Evolutionary conservation across 2,888 invertebrate species (phyloP).

Genomic region (Epinotia bilunana): DNA sequence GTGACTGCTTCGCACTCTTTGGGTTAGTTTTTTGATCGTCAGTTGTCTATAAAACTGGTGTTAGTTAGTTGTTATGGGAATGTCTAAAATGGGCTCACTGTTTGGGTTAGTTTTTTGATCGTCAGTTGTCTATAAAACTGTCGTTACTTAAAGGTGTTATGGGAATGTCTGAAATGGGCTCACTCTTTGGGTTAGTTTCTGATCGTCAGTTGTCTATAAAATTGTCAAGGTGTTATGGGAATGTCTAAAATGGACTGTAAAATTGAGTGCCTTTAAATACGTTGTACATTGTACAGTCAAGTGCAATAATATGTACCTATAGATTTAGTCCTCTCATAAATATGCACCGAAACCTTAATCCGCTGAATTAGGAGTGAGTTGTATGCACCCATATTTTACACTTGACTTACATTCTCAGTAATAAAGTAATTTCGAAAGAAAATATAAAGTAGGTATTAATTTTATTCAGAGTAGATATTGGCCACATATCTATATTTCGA

Average conservation of each 20-base stretch:
- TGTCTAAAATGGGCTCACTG: not conserved
- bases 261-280: not conserved
- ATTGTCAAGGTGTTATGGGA: not conserved
- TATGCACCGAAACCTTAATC: too few relatives aligned
- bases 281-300: too few relatives aligned
- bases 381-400: too few relatives aligned
- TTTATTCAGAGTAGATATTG: too few relatives aligned
- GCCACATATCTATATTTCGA: too few relatives aligned
- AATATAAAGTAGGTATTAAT: too few relatives aligned
- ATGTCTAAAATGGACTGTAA: not conserved
- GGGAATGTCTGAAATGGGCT: not conserved
- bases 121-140: conserved; percentile 1
- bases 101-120: conserved; percentile 22
- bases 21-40: conserved; percentile 23
- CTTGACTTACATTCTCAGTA: too few relatives aligned
- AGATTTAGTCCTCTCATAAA: too few relatives aligned
- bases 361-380: too few relatives aligned
- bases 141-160: not conserved
- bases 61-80: not conserved
- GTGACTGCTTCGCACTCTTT: conserved; percentile 35
- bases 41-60: not conserved
- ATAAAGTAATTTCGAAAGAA: too few relatives aligned
- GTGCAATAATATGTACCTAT: too few relatives aligned
- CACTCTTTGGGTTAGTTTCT: conserved; percentile 21
- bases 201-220: too few relatives aligned